Percentiles rank a stretch among this genome's conserved stretches.
Evolutionary conservation across 2,113 vertebrate species (phyloP).

Genomic region (Prunella himalayana): DNA sequence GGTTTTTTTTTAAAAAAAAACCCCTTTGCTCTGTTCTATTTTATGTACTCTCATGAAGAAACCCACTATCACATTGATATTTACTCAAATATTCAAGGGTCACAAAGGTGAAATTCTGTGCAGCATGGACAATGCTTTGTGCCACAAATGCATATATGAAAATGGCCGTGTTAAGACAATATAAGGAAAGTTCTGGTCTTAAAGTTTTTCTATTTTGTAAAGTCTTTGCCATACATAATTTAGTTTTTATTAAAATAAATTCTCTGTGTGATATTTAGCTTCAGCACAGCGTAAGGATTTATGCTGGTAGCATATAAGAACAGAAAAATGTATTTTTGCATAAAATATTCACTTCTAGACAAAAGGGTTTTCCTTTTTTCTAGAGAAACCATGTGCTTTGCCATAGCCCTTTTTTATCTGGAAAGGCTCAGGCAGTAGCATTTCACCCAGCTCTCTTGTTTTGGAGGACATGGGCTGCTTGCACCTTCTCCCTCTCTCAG

Average conservation of each 20-base stretch:
- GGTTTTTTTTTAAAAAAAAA: not conserved
- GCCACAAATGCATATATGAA: not conserved
- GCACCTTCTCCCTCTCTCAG: not conserved
- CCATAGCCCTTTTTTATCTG: not conserved
- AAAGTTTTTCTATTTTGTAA: not conserved
- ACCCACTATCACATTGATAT: not conserved
- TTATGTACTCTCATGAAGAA: not conserved
- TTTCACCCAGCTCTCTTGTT: not conserved
- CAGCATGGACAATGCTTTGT: not conserved
- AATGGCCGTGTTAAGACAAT: not conserved
- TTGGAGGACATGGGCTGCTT: not conserved
- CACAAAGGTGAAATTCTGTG: not conserved
- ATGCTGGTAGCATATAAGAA: not conserved
- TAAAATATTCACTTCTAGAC: not conserved
- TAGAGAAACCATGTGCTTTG: not conserved
- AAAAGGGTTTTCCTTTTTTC: not conserved
- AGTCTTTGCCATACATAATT: not conserved
- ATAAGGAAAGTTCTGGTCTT: not conserved
- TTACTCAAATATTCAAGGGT: not conserved
- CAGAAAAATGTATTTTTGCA: not conserved
- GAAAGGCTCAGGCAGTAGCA: not conserved
- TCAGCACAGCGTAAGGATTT: not conserved
- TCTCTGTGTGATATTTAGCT: not conserved
- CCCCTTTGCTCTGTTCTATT: not conserved
- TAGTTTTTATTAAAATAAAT: not conserved